Base-by-base conservation (phyloP, 1,140 invertebrate species). In the Drosophila murphyi region DNA sequence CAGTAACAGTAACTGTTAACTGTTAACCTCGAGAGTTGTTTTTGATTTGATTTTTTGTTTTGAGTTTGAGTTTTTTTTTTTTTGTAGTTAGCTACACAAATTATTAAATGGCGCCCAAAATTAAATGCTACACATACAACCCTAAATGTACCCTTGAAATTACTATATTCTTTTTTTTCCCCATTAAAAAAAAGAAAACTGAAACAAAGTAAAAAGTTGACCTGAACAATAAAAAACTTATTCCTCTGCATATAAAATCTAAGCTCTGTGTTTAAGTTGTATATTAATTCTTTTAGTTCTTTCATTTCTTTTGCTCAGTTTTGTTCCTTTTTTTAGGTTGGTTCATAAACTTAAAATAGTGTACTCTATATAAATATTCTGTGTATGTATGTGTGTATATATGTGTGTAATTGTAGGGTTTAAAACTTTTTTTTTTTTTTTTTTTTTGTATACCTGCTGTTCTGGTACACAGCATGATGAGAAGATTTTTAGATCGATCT, bases 391-490 rank as follows among this genome's bases (percentile, higher is more conserved):
- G 20, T 8, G 10, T 68, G 50, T 62, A n/a, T 61, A 10, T 70
- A 31, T 71, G 51, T 71, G 7, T 69, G 74, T 76, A 63, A 61
- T 80, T 52, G 61, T 39, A 5, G 35, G 35, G 65, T 86, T 74
- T 85, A 74, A 86, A 75, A 81, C 57, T 86, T 72, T 79, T 65
- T 34, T 50, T 62, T 72, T 51, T 10, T 59, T 56, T 50, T 76
- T 4, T 37, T 64, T 76, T 68, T 83, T 87, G 72, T 87, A 87
- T 87, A 87, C 83, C 83, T 87, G 83, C 83, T 87, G 83, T 83
- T 87, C 83, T 79, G 83, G 83, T 87, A 87, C 82, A 87, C 83
- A 87, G 83, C 83, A 87, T 74, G 76, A 87, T 74, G 76, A 77
- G 72, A 83, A 70, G 72, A 37, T 61, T 55, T 50, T 20, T 20